These are phyloP conservation scores for Brachionus rubens DNA, from an alignment of 1,140 invertebrate species.

Conservation along the genomic window DNA sequence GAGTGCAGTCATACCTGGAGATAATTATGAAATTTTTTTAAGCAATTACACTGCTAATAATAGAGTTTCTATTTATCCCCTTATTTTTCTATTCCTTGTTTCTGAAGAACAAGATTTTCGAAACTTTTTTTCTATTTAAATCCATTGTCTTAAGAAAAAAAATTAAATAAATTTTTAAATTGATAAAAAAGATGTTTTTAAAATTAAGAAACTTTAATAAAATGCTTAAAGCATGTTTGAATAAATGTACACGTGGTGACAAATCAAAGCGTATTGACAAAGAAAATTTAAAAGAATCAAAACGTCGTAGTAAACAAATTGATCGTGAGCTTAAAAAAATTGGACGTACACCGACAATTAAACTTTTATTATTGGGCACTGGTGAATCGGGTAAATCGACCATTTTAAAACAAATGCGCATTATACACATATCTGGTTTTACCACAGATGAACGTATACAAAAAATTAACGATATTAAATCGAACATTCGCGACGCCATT, in stretches of 20 bases:
- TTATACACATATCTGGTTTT: constrained; percentile 97
- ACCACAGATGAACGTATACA: constrained; percentile 68
- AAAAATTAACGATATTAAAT: constrained; percentile 44
- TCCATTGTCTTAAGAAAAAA: no score
- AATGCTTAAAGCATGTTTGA: constrained; percentile 13
- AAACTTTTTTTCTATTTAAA: no score
- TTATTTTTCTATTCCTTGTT: not conserved
- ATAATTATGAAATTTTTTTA: not conserved
- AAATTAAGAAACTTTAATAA: constrained; percentile 16
- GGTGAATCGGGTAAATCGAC: constrained; percentile 91
- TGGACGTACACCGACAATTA: not conserved
- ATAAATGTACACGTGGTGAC: not conserved
- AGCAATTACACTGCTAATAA: not conserved
- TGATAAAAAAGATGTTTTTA: constrained; percentile 20
- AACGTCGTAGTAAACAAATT: constrained; percentile 6
- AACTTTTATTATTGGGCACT: constrained; percentile 52
- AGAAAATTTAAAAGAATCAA: constrained; percentile 1
- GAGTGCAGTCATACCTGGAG: constrained; percentile 7
- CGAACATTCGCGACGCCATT: constrained; percentile 21
- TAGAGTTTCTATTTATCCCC: constrained; percentile 18
- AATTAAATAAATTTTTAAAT: not conserved
- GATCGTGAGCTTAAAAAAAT: constrained; percentile 30
- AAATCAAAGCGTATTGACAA: not conserved
- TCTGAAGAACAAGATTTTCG: not conserved
- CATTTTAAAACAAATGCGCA: constrained; percentile 99